Evolutionary conservation across 2,113 vertebrate genomes (phyloP).

Genomic region (Erythrolamprus reginae): DNA sequence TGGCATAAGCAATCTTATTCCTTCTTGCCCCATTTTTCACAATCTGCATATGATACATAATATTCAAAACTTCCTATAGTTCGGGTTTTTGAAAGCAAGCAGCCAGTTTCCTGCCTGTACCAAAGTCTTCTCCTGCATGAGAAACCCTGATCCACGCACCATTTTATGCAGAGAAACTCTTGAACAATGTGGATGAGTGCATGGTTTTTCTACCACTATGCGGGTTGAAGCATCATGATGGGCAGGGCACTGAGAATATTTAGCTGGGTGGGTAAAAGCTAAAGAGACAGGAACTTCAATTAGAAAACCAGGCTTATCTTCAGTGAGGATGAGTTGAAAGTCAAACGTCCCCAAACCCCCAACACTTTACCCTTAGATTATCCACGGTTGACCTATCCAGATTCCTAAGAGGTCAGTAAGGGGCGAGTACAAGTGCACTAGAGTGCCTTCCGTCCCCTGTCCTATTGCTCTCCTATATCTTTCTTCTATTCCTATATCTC

Average conservation of each 20-base stretch:
- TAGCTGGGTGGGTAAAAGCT: not conserved
- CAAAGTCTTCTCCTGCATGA: too few relatives aligned
- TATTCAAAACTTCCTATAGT: too few relatives aligned
- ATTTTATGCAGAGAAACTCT: not conserved
- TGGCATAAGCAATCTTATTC: not conserved
- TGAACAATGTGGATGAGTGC: not conserved
- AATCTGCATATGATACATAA: not conserved
- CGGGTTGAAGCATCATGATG: too few relatives aligned
- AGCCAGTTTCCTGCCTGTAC: not conserved
- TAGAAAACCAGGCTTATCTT: not conserved
- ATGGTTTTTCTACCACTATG: not conserved
- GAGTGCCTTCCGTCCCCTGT: too few relatives aligned
- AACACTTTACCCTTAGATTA: too few relatives aligned
- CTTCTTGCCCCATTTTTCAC: not conserved
- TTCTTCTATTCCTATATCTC: too few relatives aligned
- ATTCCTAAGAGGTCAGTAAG: too few relatives aligned
- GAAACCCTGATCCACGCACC: not conserved
- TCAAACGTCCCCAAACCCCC: too few relatives aligned
- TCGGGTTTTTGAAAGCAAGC: not conserved
- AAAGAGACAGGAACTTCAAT: not conserved
- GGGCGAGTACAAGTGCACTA: too few relatives aligned
- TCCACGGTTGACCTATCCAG: too few relatives aligned
- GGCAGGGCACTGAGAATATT: not conserved
- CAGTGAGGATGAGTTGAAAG: not conserved
- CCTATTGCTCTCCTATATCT: too few relatives aligned